These are phyloP conservation scores for Aptenodytes patagonicus DNA, from an alignment of 2,113 vertebrate genomes.

Conservation along the genomic window DNA sequence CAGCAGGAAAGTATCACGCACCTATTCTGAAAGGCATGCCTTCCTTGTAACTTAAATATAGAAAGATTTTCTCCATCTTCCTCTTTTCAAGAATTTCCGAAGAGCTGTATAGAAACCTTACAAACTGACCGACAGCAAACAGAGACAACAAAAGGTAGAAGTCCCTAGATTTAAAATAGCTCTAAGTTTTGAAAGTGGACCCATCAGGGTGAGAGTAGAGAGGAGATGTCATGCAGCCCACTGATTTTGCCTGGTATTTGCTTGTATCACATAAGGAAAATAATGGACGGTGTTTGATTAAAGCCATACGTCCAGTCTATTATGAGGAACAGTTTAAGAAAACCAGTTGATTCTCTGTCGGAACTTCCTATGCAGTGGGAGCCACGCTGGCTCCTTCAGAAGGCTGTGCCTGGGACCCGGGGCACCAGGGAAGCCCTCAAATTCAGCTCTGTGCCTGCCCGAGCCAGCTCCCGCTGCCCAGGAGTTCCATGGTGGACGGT, in stretches of 20 bases:
- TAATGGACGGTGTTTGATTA: fast-evolving
- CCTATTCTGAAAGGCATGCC: neutral
- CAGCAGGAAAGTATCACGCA: fast-evolving
- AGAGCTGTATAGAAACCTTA: neutral
- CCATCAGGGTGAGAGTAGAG: neutral
- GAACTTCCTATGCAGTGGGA: neutral
- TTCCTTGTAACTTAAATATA: neutral
- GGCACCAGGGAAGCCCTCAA: neutral
- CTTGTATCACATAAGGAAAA: neutral
- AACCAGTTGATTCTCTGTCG: neutral
- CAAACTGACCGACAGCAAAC: neutral
- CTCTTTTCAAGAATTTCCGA: neutral
- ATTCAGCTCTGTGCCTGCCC: fast-evolving
- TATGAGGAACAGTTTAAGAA: neutral
- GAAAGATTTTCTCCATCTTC: neutral
- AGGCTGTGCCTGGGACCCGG: neutral
- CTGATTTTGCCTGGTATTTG: neutral
- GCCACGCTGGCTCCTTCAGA: neutral
- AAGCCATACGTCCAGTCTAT: neutral
- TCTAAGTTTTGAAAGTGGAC: neutral
- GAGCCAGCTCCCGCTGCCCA: neutral
- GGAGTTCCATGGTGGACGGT: fast-evolving
- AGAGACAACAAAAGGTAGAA: neutral
- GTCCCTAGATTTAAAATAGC: neutral
- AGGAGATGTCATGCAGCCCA: neutral